Evolutionary conservation across 2,888 invertebrate species (phyloP), one percentile per base, ranked within the genome.

Genomic region (Piscicola geometra): DNA sequence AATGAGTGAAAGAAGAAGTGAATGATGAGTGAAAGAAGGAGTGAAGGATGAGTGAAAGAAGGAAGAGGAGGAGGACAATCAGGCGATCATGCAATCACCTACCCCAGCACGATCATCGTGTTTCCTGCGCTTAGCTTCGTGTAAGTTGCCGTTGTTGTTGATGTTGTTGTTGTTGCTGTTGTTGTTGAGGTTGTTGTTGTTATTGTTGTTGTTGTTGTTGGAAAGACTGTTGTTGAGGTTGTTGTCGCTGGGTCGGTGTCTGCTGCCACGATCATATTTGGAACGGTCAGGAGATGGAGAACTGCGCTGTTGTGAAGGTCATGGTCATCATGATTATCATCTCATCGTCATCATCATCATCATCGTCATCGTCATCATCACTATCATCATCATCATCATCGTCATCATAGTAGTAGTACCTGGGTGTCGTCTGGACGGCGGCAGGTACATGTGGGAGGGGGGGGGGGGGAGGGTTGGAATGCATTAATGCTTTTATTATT

Each of bases 261-360:
- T 60, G 71, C 73, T 76, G 15, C 36, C 50, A 21, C 76, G 0
- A 28, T 76, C 76, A 73, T 76, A 76, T n/a, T 76, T 76, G 35
- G 52, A 30, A 21, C 76, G 47, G 18, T 76, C 76, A 15, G 76
- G 76, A 21, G 76, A 76, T 9, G 76, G 73, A 18, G 76, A 76
- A 67, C 73, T 68, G 66, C 76, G 60, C 76, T 76, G 76, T 30
- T n/a, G 5, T 18, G 2, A 1, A 28, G 1, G 52, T 69, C 69
- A 69, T 56, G 64, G 64, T 64, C 73, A 56, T 36, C 56, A 73
- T 73, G 64, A 73, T 73, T 1, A 73, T 56, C 64, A 21, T 64
- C 73, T 36, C 64, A 64, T 36, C 64, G 35, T 73, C 60, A 64
- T 64, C 64, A 60, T 64, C 41, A 64, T 36, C 73, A 64, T 73